Conservation (phyloP, 2,888 invertebrate genomes). For the Papilio demoleus region DNA sequence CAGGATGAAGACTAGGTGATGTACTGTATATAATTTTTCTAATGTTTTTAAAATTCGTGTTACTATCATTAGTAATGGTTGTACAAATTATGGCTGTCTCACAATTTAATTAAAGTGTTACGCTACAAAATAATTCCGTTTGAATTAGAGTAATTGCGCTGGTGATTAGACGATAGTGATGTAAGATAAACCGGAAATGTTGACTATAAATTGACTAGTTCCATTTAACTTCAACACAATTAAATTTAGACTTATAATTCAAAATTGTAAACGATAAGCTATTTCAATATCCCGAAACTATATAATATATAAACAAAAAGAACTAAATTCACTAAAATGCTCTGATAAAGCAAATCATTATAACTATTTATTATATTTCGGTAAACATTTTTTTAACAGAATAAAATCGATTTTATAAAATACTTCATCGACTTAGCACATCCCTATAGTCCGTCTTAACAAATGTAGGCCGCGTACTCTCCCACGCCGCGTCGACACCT, state of each 20-base stretch:
- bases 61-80: slow-evolving; percentile 46
- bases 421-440: neutral
- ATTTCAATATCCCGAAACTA: too few relatives aligned
- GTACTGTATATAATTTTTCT: too few relatives aligned
- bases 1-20: too few relatives aligned
- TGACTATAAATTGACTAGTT: slow-evolving; percentile 17
- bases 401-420: neutral
- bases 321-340: too few relatives aligned
- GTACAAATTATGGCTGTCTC: slow-evolving; percentile 41
- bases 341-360: too few relatives aligned
- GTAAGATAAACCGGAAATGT: slow-evolving; percentile 46
- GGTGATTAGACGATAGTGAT: slow-evolving; percentile 60
- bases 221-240: neutral
- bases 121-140: slow-evolving; percentile 69
- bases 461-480: slow-evolving; percentile 74
- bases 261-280: too few relatives aligned
- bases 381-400: too few relatives aligned
- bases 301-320: too few relatives aligned
- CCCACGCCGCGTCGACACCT: slow-evolving; percentile 80
- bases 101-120: slow-evolving; percentile 79
- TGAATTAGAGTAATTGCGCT: slow-evolving; percentile 80
- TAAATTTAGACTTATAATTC: too few relatives aligned
- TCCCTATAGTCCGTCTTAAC: slow-evolving; percentile 44
- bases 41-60: slow-evolving; percentile 5
- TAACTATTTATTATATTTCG: too few relatives aligned